Conservation (phyloP, 2,113 vertebrate genomes). For the Indri indri region DNA sequence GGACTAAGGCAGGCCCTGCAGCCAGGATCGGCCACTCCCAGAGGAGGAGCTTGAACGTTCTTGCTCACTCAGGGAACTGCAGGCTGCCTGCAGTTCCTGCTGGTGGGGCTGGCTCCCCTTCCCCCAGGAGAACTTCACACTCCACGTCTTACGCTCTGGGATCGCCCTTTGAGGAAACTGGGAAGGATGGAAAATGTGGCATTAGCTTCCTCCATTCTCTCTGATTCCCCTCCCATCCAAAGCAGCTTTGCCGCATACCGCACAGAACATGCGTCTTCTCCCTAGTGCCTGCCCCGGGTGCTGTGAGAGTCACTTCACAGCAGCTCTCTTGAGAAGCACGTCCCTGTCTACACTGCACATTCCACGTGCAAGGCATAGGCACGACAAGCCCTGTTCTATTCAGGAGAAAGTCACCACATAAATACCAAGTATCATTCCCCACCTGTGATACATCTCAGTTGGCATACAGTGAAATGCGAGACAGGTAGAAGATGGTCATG, state of each 20-base stretch:
- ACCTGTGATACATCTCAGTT: background rate
- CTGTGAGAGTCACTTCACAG: background rate
- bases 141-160: background rate
- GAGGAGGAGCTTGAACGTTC: background rate
- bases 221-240: background rate
- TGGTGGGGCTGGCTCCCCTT: background rate
- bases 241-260: background rate
- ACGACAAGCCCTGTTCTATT: background rate
- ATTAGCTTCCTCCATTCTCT: background rate
- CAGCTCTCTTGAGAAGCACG: background rate
- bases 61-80: background rate
- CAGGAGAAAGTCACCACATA: background rate
- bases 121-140: background rate
- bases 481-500: background rate
- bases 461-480: background rate
- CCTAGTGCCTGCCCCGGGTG: background rate
- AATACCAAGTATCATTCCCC: slow-evolving; percentile 12
- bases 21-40: background rate
- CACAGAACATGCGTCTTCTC: background rate
- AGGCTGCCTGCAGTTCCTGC: background rate
- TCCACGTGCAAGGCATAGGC: background rate
- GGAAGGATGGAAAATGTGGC: background rate
- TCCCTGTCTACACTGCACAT: background rate
- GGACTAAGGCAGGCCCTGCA: background rate
- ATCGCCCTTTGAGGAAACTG: background rate